A percentile compares a stretch with the other conserved stretches of the same genome.
Conservation (phyloP, 2,113 vertebrate genomes). For the Myiopsitta monachus region DNA sequence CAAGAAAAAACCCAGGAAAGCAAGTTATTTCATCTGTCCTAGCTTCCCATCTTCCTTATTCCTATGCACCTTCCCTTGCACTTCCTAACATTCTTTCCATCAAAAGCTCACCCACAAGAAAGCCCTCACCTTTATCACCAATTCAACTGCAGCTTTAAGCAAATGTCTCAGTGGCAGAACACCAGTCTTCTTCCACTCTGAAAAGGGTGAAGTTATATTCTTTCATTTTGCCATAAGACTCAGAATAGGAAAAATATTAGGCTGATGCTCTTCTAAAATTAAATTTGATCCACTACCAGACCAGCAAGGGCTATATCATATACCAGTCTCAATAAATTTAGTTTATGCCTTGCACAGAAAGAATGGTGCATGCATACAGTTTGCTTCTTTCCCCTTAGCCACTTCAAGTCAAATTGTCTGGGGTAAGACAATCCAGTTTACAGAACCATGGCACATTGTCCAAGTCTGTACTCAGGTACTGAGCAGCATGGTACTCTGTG, state of each 20-base stretch:
- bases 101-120: not conserved
- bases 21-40: constrained; percentile 5
- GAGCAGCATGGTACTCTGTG: not conserved
- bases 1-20: constrained; percentile 36
- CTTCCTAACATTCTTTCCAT: not conserved
- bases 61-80: not conserved
- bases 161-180: not conserved
- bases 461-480: not conserved
- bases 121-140: not conserved
- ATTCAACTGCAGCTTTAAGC: not conserved
- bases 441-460: not conserved
- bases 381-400: not conserved
- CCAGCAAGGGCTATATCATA: not conserved
- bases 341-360: not conserved
- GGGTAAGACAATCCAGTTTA: not conserved
- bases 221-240: not conserved
- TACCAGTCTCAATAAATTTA: not conserved
- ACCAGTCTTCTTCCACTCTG: not conserved
- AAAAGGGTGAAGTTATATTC: not conserved
- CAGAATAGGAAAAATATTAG: not conserved
- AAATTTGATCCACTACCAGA: not conserved
- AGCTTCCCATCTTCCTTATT: not conserved
- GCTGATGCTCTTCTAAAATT: not conserved
- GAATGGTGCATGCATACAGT: not conserved
- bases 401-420: not conserved